Evolutionary conservation across 2,113 vertebrate genomes (phyloP), one percentile per base, ranked within the genome.

Genomic region (Lota lota): DNA sequence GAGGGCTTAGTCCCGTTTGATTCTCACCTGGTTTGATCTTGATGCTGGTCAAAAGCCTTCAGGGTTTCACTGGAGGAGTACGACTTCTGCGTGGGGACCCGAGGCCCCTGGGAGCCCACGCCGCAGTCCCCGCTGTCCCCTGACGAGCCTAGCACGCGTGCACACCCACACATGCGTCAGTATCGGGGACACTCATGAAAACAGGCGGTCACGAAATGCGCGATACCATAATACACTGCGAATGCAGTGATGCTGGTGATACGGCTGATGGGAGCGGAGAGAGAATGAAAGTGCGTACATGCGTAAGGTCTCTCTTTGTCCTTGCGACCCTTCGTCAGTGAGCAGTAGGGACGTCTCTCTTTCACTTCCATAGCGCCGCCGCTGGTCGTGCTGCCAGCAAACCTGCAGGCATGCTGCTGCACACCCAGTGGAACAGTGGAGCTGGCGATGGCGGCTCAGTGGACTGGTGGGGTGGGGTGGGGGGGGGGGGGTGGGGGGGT

Each of bases 291-390:
- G 50, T 0, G 63, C 82, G 82, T 50, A 90, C 88, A 95, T 0
- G 90, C 94, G 58, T 93, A 96, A 5, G 93, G 93, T 2, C 94
- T 91, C 6, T 98, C 95, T 65, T 94, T 97, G 77, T 99, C 96
- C 70, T 92, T 92, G 62, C 95, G 93, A 94, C 94, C 88, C 92
- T 98, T 98, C 80, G 95, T 97, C 80, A 98, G 92, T 56, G 97
- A 98, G 90, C 96, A 98, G 78, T 98, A 98, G 74, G 96, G 97
- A 91, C 96, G 92, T 80, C 96, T 94, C 90, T 99, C 96, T 83
- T 99, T 99, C 91, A 98, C 96, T 95, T 99, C 97, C 97, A 99
- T 99, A 83, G 93, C 95, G 95, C 93, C 93, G 95, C 93, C 85
- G 90, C 83, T 64, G 58, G 19, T 24, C n/a, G 59, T 11, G 28